phyloP scores from a whole-genome alignment of 2,113 vertebrate species.

The Otolemur garnettii region DNA sequence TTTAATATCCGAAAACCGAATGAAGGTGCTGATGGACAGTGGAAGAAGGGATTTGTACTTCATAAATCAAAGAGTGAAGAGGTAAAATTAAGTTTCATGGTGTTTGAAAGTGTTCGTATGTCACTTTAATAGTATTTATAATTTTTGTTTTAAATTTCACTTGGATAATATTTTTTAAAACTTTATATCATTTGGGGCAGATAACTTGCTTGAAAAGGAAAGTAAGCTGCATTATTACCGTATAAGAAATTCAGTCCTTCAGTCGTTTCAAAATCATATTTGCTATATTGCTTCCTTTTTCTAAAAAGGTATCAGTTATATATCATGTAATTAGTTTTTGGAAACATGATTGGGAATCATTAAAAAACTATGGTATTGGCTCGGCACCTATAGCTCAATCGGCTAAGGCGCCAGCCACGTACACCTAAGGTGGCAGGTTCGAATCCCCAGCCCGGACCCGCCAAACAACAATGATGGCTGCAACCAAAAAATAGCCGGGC shows the following conservation, averaged over 20 bases:
- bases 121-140: background rate
- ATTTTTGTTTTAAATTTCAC: slow-evolving; percentile 33
- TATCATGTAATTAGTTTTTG: background rate
- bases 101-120: background rate
- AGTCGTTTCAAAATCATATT: background rate
- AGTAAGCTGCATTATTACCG: background rate
- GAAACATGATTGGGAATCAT: background rate
- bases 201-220: background rate
- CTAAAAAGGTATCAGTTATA: background rate
- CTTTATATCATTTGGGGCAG: background rate
- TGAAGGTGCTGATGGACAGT: slow-evolving; percentile 96
- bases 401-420: no score
- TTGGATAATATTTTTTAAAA: background rate
- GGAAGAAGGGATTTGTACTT: slow-evolving; percentile 98
- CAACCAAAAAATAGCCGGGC: no score
- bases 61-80: slow-evolving; percentile 99
- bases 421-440: no score
- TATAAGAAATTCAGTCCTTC: background rate
- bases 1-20: slow-evolving; percentile 99
- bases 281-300: background rate
- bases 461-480: no score
- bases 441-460: no score
- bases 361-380: background rate
- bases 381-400: no score
- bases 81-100: slow-evolving; percentile 84